phyloP scores from a whole-genome alignment of 2,888 invertebrate species.

The Phyllotreta cruciferae region DNA sequence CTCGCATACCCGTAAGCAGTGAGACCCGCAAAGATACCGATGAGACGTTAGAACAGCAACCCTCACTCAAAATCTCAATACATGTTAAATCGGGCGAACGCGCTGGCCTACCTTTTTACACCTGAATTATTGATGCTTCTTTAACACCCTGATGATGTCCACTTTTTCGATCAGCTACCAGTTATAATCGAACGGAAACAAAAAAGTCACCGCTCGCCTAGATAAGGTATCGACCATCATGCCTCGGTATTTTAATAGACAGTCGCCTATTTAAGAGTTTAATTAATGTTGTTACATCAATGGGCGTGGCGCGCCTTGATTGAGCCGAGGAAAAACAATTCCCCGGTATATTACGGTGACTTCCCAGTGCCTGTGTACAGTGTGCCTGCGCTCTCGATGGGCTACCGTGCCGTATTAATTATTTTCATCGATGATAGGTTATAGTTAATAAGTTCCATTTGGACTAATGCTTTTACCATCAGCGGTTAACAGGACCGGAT shows the following conservation, averaged over 20 bases:
- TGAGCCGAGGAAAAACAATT: constrained; percentile 46
- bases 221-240: constrained; percentile 22
- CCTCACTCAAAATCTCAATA: no score
- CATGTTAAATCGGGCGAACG: no score
- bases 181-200: constrained; percentile 12
- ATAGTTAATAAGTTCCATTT: constrained; percentile 1
- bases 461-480: no score
- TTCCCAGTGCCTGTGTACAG: constrained; percentile 12
- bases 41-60: no score
- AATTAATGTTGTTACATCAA: constrained; percentile 56
- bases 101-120: no score
- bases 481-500: no score
- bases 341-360: constrained; percentile 31
- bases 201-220: constrained; percentile 17
- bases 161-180: constrained; percentile 8
- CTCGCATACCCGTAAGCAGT: not conserved
- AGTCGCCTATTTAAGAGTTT: constrained; percentile 55
- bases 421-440: constrained; percentile 23
- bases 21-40: no score
- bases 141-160: no score
- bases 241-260: constrained; percentile 54
- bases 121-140: no score
- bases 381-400: constrained; percentile 22
- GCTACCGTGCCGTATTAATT: constrained; percentile 36
- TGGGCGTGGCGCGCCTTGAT: constrained; percentile 52